Percentiles rank a stretch among this genome's conserved stretches.
These are phyloP conservation scores for Hylyphantes graminicola DNA, from an alignment of 1,140 invertebrate species.

Conservation along the genomic window DNA sequence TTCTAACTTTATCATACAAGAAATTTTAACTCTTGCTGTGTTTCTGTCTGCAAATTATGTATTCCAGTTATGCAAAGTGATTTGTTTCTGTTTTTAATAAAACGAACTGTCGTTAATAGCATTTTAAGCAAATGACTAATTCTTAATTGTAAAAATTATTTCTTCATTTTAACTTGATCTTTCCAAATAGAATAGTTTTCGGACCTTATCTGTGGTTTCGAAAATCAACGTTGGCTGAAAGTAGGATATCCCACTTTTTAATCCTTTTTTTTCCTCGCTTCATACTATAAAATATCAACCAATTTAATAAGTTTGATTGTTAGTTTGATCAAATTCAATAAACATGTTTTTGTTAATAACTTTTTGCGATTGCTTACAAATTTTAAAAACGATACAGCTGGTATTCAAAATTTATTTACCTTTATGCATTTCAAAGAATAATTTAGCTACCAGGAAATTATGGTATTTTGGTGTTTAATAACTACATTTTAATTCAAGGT, in stretches of 20 bases:
- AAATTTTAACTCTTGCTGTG: conserved; percentile 17
- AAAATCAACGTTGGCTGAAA: background rate
- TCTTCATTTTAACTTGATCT: background rate
- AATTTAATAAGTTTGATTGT: background rate
- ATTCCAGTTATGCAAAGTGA: conserved; percentile 22
- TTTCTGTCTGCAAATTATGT: conserved; percentile 1
- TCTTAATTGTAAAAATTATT: background rate
- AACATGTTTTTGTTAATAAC: background rate
- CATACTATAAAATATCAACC: background rate
- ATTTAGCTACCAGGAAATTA: background rate
- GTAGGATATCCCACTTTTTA: background rate
- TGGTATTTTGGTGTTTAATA: too few relatives aligned
- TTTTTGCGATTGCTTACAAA: background rate
- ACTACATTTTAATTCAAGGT: too few relatives aligned
- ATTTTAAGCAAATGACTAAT: too few relatives aligned
- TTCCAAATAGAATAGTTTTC: conserved; percentile 10
- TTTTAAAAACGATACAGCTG: background rate
- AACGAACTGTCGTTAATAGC: background rate
- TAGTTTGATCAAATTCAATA: background rate
- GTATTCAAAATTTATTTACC: conserved; percentile 6
- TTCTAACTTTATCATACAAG: conserved; percentile 21
- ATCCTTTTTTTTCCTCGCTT: background rate
- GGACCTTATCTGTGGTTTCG: conserved; percentile 8
- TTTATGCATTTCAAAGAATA: background rate
- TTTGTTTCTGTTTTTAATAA: background rate